Percentiles rank a stretch among this genome's conserved stretches.
These are phyloP conservation scores for Heliconius eleuchia DNA, from an alignment of 1,140 invertebrate genomes.

Conservation along the genomic window DNA sequence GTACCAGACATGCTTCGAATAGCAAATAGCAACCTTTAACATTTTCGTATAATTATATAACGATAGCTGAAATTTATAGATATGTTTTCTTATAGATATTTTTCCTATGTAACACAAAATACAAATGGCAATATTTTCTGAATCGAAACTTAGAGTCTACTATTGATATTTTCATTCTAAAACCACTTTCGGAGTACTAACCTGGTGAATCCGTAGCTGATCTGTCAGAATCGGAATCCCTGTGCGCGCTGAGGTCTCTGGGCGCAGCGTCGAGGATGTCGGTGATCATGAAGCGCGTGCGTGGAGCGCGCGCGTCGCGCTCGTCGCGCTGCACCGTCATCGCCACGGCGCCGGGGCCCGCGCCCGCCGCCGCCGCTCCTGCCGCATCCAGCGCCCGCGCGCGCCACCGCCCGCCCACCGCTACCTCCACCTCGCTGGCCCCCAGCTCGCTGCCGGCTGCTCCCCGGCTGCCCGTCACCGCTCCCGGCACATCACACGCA, in stretches of 20 bases:
- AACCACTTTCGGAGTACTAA: background rate
- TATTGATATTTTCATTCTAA: background rate
- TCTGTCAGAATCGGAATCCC: slow-evolving; percentile 71
- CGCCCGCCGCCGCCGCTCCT: slow-evolving; percentile 64
- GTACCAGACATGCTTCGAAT: no score
- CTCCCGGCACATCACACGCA: slow-evolving; percentile 52
- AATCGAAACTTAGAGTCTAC: background rate
- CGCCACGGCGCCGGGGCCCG: slow-evolving; percentile 65
- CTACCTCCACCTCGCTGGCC: slow-evolving; percentile 49
- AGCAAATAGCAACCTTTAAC: no score
- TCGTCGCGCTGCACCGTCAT: slow-evolving; percentile 77
- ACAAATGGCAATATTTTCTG: no score
- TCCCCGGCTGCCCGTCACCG: slow-evolving; percentile 52
- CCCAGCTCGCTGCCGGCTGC: slow-evolving; percentile 50
- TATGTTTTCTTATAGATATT: no score
- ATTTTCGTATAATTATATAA: no score
- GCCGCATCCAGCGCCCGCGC: slow-evolving; percentile 69
- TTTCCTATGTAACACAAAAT: no score
- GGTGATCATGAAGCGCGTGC: slow-evolving; percentile 90
- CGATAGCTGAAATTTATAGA: no score
- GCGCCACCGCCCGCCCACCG: slow-evolving; percentile 52
- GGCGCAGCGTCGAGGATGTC: slow-evolving; percentile 86
- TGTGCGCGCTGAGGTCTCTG: slow-evolving; percentile 71
- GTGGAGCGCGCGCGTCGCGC: slow-evolving; percentile 82
- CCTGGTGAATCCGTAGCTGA: slow-evolving; percentile 73